Evolutionary conservation across 2,797 vertebrate genomes (phyloP).

Genomic region (Tympanoctomys barrerae): DNA sequence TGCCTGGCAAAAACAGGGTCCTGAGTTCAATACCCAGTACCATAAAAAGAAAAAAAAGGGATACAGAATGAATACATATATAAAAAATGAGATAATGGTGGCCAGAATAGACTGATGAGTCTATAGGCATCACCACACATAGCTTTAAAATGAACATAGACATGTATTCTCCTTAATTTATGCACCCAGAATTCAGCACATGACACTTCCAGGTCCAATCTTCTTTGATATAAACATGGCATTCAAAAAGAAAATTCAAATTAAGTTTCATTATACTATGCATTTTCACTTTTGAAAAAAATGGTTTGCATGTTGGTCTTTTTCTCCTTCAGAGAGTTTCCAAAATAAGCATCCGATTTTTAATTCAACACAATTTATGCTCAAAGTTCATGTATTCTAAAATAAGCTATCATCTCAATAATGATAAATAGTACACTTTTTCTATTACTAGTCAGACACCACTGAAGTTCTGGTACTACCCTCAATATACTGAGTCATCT

Average conservation of each 20-base stretch:
- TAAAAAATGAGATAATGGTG: conserved; percentile 1
- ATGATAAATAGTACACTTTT: neutral
- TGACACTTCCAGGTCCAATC: neutral
- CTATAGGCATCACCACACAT: neutral
- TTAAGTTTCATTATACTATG: neutral
- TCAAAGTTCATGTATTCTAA: neutral
- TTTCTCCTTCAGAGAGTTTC: neutral
- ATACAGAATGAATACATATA: neutral
- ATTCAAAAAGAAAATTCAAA: neutral
- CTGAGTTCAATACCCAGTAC: too few relatives aligned
- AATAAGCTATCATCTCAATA: neutral
- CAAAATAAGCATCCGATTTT: neutral
- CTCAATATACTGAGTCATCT: neutral
- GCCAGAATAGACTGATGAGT: neutral
- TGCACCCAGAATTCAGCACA: neutral
- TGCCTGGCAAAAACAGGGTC: too few relatives aligned
- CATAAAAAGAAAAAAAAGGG: too few relatives aligned
- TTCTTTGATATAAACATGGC: neutral
- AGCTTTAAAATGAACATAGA: neutral
- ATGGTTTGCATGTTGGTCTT: neutral
- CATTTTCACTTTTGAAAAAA: neutral
- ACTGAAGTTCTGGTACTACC: neutral
- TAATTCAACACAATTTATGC: neutral
- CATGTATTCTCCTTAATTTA: neutral
- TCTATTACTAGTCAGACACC: neutral